Percentiles rank a stretch among this genome's conserved stretches.
Conservation (phyloP, 2,113 vertebrate genomes). For the Physeter macrocephalus region DNA sequence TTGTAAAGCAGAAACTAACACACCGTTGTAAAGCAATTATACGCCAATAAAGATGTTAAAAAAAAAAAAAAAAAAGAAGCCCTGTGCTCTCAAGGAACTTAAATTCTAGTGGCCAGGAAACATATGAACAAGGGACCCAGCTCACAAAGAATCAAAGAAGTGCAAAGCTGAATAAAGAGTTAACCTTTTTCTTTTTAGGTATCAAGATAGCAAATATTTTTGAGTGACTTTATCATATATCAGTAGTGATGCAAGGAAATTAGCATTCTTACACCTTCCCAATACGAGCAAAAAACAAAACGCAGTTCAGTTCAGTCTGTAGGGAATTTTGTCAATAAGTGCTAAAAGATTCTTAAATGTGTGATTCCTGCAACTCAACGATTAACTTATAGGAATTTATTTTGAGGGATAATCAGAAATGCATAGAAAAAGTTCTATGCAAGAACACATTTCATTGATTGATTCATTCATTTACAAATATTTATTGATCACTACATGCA, state of each 20-base stretch:
- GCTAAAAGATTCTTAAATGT: background rate
- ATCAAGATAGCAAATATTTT: background rate
- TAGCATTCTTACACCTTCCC: background rate
- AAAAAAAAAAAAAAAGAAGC: too few species aligned
- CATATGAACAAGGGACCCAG: too few species aligned
- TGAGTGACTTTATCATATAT: constrained; percentile 7
- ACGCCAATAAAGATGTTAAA: too few species aligned
- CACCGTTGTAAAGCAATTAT: too few species aligned
- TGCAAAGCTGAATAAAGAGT: background rate
- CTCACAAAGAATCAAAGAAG: background rate
- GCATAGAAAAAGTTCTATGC: background rate
- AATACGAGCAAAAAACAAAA: background rate
- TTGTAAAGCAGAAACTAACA: too few species aligned
- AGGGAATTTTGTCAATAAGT: background rate
- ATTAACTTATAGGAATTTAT: background rate
- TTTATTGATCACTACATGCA: background rate
- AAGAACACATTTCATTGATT: background rate
- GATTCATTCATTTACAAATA: background rate
- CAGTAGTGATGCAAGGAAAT: background rate
- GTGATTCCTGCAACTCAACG: background rate
- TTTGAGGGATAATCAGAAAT: constrained; percentile 27
- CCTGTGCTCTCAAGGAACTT: background rate
- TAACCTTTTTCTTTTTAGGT: background rate
- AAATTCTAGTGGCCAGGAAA: too few species aligned
- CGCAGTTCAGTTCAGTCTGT: background rate